Percentiles rank a stretch among this genome's conserved stretches.
Conservation (phyloP, 2,797 vertebrate species). For the Lagodon rhomboides region DNA sequence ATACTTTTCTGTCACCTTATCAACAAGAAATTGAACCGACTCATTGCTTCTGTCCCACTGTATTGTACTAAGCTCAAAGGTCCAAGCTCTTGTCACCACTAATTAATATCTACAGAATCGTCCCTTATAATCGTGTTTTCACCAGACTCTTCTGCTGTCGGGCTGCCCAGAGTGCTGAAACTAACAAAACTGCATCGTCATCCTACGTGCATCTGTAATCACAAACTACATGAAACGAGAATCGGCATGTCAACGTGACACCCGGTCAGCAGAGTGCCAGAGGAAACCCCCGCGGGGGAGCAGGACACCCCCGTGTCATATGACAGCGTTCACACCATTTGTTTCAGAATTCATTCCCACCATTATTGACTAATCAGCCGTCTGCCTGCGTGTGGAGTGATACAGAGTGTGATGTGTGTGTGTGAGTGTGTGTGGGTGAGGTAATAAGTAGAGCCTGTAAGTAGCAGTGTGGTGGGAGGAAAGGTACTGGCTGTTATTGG, state of each 20-base stretch:
- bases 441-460: slow-evolving; percentile 79
- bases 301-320: slow-evolving; percentile 55
- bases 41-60: not conserved
- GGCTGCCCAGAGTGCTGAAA: slow-evolving; percentile 32
- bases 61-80: not conserved
- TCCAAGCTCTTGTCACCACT: not conserved
- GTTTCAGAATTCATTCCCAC: slow-evolving; percentile 57
- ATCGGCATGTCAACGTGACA: slow-evolving; percentile 44
- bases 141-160: not conserved
- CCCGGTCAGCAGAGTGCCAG: slow-evolving; percentile 52
- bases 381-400: slow-evolving; percentile 68
- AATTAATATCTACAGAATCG: not conserved
- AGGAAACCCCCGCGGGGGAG: slow-evolving; percentile 67
- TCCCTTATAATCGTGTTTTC: not conserved
- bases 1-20: not conserved
- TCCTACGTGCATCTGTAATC: slow-evolving; percentile 27
- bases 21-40: not conserved
- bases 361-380: slow-evolving; percentile 75
- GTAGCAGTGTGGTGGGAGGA: slow-evolving; percentile 78
- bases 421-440: slow-evolving; percentile 63
- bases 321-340: slow-evolving; percentile 57
- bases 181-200: slow-evolving; percentile 24
- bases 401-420: slow-evolving; percentile 49
- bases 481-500: slow-evolving; percentile 80
- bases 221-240: slow-evolving; percentile 36